Evolutionary conservation across 2,797 vertebrate species (phyloP).

Genomic region (Spea hammondii): DNA sequence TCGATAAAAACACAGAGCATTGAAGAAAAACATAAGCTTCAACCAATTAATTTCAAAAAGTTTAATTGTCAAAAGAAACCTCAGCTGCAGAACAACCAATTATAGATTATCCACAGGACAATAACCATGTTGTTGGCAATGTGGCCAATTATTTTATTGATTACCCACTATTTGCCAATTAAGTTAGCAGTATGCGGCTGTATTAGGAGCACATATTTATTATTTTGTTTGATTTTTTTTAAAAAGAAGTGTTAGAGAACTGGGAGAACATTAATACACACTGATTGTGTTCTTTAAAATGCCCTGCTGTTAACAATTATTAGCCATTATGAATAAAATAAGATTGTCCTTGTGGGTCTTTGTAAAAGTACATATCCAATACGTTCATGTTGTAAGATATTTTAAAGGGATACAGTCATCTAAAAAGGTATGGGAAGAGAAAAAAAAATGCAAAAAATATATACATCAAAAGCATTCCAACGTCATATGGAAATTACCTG

Average conservation of each 20-base stretch:
- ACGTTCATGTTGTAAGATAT: too few relatives aligned
- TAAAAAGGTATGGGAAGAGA: too few relatives aligned
- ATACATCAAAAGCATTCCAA: too few relatives aligned
- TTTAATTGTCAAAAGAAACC: constrained; percentile 20
- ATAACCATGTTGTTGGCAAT: constrained; percentile 3
- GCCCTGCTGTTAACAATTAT: not conserved
- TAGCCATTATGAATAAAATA: not conserved
- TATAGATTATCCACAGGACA: constrained; percentile 20
- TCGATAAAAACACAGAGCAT: not conserved
- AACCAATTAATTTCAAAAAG: constrained; percentile 21
- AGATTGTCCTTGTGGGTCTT: too few relatives aligned
- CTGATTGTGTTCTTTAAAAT: not conserved
- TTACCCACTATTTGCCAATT: constrained; percentile 36
- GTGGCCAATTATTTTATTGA: constrained; percentile 42
- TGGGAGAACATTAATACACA: too few relatives aligned
- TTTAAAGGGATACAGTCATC: too few relatives aligned
- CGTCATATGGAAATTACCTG: too few relatives aligned
- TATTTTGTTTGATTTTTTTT: too few relatives aligned
- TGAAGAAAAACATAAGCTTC: not conserved
- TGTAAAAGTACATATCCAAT: too few relatives aligned
- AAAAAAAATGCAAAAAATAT: too few relatives aligned
- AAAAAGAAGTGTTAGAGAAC: too few relatives aligned
- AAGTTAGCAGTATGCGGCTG: constrained; percentile 27
- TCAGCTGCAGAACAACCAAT: constrained; percentile 19
- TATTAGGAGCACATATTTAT: not conserved